Conservation (phyloP, 2,888 invertebrate species). For the Rhaphigaster nebulosa region DNA sequence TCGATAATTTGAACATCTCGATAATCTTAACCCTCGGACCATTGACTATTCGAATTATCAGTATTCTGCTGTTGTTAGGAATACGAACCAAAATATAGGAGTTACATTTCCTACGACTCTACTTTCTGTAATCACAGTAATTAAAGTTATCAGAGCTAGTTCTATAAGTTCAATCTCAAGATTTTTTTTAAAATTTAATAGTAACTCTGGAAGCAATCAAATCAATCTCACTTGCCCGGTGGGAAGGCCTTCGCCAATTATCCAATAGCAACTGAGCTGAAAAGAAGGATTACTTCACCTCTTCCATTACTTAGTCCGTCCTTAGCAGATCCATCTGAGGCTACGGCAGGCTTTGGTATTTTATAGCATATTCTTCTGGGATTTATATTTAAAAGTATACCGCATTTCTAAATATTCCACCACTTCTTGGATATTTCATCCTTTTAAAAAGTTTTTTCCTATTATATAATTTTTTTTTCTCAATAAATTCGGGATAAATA, state of each 20-base stretch:
- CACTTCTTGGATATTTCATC: background rate
- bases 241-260: background rate
- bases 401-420: background rate
- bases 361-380: background rate
- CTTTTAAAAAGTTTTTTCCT: background rate
- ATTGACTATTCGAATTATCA: too few relatives aligned
- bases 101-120: too few relatives aligned
- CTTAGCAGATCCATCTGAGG: background rate
- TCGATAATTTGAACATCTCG: too few relatives aligned
- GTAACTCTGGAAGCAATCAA: background rate
- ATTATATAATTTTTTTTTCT: too few relatives aligned
- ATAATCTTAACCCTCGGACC: too few relatives aligned
- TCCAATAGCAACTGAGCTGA: background rate
- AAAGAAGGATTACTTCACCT: slow-evolving; percentile 18
- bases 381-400: background rate
- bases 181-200: background rate
- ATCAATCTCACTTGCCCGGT: background rate
- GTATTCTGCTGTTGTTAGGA: too few relatives aligned
- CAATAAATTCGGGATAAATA: too few relatives aligned
- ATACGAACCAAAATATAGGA: too few relatives aligned
- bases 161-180: background rate
- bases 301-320: slow-evolving; percentile 7
- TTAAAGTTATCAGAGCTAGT: background rate
- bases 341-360: background rate
- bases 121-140: too few relatives aligned